These are phyloP conservation scores for Anolis apletophallus DNA, from an alignment of 2,797 vertebrate species.

Conservation along the genomic window DNA sequence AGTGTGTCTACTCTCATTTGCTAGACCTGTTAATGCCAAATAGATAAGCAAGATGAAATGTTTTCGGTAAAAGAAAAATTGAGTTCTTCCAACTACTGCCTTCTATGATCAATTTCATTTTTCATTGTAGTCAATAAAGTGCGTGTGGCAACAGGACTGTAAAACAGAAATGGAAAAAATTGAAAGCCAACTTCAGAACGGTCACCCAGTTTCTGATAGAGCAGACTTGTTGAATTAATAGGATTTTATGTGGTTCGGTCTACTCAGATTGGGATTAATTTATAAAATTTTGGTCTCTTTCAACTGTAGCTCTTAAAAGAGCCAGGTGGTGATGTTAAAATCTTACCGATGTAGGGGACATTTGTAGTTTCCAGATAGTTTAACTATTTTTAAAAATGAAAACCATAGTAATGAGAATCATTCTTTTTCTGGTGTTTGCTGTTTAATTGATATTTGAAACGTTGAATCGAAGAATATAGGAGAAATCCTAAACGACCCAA, in stretches of 20 bases:
- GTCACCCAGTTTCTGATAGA: too few species aligned
- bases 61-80: background rate
- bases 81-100: background rate
- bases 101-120: background rate
- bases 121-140: background rate
- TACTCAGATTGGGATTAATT: too few species aligned
- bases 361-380: background rate
- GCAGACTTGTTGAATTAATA: too few species aligned
- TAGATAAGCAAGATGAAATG: background rate
- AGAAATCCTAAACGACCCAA: background rate
- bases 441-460: background rate
- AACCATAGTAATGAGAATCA: background rate
- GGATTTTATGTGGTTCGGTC: too few species aligned
- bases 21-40: background rate
- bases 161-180: background rate
- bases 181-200: background rate
- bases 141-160: background rate
- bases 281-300: background rate
- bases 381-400: background rate
- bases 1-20: background rate
- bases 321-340: background rate
- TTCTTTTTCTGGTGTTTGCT: background rate
- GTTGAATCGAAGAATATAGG: background rate
- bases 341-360: background rate
- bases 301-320: background rate